Percentiles rank a stretch among this genome's conserved stretches.
Conservation (phyloP, 1,140 invertebrate species). For the Drosophila ambigua region DNA sequence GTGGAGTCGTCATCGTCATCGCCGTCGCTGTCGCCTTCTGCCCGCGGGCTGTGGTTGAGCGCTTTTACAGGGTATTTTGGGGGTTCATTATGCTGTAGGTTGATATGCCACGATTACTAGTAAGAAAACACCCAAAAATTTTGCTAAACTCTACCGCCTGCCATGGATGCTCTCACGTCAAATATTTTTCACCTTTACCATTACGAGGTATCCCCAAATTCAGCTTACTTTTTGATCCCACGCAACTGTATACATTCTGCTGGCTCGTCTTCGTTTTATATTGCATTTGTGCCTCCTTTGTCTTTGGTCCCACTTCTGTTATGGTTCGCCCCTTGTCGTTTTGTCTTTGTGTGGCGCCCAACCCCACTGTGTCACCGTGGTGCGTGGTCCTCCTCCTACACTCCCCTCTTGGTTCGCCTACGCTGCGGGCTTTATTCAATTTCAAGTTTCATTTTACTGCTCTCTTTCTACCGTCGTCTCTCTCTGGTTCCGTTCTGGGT, state of each 20-base stretch:
- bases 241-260: conserved; percentile 3
- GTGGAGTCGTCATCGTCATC: conserved; percentile 9
- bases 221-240: conserved; percentile 1
- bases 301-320: conserved; percentile 33
- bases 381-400: neutral
- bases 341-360: too few species aligned
- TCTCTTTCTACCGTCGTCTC: conserved; percentile 6
- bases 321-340: conserved; percentile 15
- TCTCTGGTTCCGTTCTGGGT: conserved; percentile 45
- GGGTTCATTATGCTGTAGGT: neutral
- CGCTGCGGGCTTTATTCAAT: conserved; percentile 70
- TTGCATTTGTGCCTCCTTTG: conserved; percentile 61
- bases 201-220: conserved; percentile 25
- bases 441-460: conserved; percentile 76
- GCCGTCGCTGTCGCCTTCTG: neutral
- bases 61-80: neutral
- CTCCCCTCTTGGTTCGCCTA: conserved; percentile 6
- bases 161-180: too few species aligned
- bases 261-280: conserved; percentile 55
- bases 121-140: too few species aligned
- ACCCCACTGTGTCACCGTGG: neutral
- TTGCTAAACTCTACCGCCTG: too few species aligned
- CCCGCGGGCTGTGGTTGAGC: neutral
- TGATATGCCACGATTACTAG: too few species aligned
- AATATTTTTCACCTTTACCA: neutral